Conservation (phyloP, 2,113 vertebrate genomes). For the Microcebus lehilahytsara region DNA sequence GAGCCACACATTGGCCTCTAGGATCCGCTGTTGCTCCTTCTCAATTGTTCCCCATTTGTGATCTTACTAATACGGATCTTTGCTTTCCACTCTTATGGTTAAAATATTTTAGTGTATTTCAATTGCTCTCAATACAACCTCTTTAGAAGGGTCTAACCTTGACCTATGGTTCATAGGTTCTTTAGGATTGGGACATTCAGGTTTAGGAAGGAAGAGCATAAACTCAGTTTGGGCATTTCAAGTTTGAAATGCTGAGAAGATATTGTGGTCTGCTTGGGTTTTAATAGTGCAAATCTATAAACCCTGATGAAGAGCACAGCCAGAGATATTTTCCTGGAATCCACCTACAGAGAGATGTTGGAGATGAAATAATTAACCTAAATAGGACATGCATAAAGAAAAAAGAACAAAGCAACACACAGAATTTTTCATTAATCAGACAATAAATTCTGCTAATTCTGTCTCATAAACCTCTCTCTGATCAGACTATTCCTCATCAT, state of each 20-base stretch:
- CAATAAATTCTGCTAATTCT: background rate
- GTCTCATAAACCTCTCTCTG: background rate
- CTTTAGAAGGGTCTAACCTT: no score
- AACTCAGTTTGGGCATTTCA: background rate
- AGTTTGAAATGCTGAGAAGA: background rate
- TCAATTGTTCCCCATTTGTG: accelerated
- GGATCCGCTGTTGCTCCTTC: accelerated
- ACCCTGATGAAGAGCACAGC: background rate
- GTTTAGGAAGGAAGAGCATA: background rate
- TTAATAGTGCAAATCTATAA: background rate
- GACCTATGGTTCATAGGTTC: accelerated
- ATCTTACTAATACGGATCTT: background rate
- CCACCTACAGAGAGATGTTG: no score
- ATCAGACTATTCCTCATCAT: background rate
- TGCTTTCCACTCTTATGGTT: no score
- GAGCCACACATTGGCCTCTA: background rate
- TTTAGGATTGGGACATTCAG: background rate
- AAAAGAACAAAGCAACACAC: background rate
- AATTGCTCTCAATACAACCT: no score
- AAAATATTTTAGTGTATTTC: background rate
- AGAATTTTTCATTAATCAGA: background rate
- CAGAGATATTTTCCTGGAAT: background rate
- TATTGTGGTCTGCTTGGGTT: background rate
- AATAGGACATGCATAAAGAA: background rate
- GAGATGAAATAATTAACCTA: background rate